These are phyloP conservation scores for Bovichtus variegatus DNA, from an alignment of 2,797 vertebrate species.

Conservation along the genomic window DNA sequence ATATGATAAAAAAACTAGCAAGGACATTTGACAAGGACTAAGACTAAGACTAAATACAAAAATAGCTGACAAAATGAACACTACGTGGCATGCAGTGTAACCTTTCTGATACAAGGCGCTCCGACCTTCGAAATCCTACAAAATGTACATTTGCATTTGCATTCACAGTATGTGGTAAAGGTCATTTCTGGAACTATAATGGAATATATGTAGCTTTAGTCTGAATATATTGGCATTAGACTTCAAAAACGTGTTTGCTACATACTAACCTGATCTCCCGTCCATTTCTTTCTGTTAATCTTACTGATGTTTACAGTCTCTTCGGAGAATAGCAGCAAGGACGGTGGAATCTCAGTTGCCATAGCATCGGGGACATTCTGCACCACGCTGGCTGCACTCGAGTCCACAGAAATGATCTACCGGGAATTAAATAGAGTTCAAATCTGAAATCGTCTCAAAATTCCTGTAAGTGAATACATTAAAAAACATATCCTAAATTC, in stretches of 20 bases:
- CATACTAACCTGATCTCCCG: conserved; percentile 68
- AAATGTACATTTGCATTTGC: not conserved
- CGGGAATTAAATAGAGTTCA: conserved; percentile 1
- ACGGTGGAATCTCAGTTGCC: conserved; percentile 67
- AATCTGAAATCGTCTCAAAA: not conserved
- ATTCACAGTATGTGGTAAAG: not conserved
- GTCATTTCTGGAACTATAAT: not conserved
- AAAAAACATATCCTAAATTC: not conserved
- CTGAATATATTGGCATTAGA: not conserved
- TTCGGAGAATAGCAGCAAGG: conserved; percentile 52
- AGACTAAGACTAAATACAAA: too few species aligned
- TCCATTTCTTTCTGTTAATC: conserved; percentile 76
- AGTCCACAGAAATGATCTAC: conserved; percentile 73
- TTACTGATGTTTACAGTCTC: conserved; percentile 29
- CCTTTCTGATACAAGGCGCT: not conserved
- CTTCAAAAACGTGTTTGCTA: not conserved
- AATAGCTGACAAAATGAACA: too few species aligned
- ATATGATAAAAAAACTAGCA: too few species aligned
- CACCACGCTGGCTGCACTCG: conserved; percentile 50
- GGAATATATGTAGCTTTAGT: not conserved
- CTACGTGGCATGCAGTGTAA: too few species aligned
- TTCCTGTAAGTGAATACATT: not conserved
- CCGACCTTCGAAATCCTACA: too few species aligned
- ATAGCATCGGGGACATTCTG: conserved; percentile 74
- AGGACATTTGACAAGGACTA: too few species aligned